Evolutionary conservation across 2,888 invertebrate species (phyloP), one percentile per base, ranked within the genome.

Genomic region (Entomobrya proxima): DNA sequence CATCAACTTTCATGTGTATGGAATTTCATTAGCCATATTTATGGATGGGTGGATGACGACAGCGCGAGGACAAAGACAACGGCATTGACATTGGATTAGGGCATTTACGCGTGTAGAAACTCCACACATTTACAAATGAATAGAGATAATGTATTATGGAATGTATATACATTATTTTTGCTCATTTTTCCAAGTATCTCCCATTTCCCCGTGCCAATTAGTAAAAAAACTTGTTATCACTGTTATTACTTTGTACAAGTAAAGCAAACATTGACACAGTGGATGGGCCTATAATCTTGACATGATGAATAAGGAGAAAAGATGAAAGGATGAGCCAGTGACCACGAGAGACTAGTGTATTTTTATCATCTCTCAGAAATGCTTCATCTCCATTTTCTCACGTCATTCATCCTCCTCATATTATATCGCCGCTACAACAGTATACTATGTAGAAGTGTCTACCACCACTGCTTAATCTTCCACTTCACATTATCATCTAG

Each of bases 41-140:
- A 64, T 78, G 78, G 44, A 64, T 78, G 78, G 44, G 18, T 64
- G 78, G 61, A 78, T 78, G 78, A 78, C 44, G 78, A 18, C 27
- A 78, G 78, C 50, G 15, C 37, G 3, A 13, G 24, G 30, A 44
- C 40, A 50, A 40, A 78, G 52, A 69, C 77, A 72, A 74, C 69
- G 85, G 79, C 85, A 85, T 85, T 85, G 85, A 85, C 85, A 85
- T 79, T 85, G 85, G 78, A 50, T 50, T 50, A 78, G 74, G 85
- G 74, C 44, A 72, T 84, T 67, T 64, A 69, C 77, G 24, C 61
- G 55, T 80, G 69, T 69, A 72, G 2, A 27, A 11, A 44, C n/a
- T n/a, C n/a, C 24, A 69, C 67, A 24, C 40, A 64, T 37, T 9
- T 27, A 11, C 21, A 75, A 5, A 52, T 4, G 37, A 35, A 55